These are phyloP conservation scores for Drosophila testacea DNA, from an alignment of 2,888 invertebrate genomes.

Conservation along the genomic window DNA sequence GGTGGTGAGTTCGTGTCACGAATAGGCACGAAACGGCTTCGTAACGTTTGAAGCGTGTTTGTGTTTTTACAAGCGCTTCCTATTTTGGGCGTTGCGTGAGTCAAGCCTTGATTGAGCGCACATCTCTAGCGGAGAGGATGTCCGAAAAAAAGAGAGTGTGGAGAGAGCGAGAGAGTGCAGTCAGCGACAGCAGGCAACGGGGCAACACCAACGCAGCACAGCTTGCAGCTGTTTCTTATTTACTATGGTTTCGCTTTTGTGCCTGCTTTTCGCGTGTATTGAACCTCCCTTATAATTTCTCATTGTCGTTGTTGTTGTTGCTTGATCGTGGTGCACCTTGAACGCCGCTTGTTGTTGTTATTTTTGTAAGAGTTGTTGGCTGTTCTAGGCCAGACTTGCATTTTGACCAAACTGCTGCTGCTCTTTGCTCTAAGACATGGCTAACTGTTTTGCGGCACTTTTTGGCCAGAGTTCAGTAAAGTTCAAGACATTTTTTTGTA, in stretches of 20 bases:
- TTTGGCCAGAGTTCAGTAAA: conserved; percentile 59
- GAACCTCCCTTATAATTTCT: conserved; percentile 74
- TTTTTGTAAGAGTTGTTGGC: conserved; percentile 29
- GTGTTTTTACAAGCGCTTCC: background rate
- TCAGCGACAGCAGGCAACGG: conserved; percentile 18
- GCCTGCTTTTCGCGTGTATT: conserved; percentile 69
- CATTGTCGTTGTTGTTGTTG: conserved; percentile 43
- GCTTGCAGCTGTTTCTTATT: conserved; percentile 80
- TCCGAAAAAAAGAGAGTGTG: conserved; percentile 2
- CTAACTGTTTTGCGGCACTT: conserved; percentile 56
- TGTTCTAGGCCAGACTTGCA: conserved; percentile 69
- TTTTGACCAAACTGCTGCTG: conserved; percentile 54
- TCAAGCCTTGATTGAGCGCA: background rate
- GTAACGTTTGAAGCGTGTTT: background rate
- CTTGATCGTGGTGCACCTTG: conserved; percentile 68
- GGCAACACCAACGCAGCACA: conserved; percentile 47
- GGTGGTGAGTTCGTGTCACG: conserved; percentile 46
- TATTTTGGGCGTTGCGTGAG: background rate
- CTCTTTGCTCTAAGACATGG: conserved; percentile 44
- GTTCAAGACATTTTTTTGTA: conserved; percentile 52
- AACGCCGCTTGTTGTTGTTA: conserved; percentile 43
- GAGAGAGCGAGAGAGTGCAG: conserved; percentile 32
- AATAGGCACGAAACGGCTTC: conserved; percentile 5
- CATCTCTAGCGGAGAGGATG: conserved; percentile 41
- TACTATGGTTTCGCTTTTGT: conserved; percentile 75